These are phyloP conservation scores for Synodontis membranacea DNA, from an alignment of 2,113 vertebrate genomes.

Conservation along the genomic window DNA sequence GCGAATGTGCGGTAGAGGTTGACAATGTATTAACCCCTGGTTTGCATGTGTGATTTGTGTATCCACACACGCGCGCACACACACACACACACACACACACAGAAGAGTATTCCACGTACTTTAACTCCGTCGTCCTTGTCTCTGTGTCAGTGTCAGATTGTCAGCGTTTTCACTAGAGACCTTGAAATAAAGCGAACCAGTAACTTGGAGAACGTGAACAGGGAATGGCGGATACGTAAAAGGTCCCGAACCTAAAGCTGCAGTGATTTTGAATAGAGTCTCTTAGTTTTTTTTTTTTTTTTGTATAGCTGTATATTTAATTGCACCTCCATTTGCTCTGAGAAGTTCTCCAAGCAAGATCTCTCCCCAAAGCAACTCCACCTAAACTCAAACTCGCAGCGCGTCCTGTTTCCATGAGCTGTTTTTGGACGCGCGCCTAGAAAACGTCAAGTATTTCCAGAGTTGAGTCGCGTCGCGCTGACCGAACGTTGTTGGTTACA, in stretches of 20 bases:
- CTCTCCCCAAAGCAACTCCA: slow-evolving; percentile 11
- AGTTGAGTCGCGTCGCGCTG: neutral
- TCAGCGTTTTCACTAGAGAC: neutral
- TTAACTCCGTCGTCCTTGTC: neutral
- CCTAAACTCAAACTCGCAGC: neutral
- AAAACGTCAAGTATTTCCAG: slow-evolving; percentile 6
- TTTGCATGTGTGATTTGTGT: slow-evolving; percentile 23
- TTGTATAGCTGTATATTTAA: slow-evolving; percentile 8
- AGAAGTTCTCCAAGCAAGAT: neutral
- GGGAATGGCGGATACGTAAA: neutral
- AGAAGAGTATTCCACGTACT: neutral
- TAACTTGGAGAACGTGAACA: slow-evolving; percentile 13
- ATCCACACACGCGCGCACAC: neutral
- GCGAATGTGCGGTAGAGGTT: slow-evolving; percentile 5
- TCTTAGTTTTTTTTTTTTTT: no score
- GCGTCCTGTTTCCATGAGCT: slow-evolving; percentile 15
- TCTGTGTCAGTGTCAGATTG: neutral
- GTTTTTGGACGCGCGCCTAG: slow-evolving; percentile 26
- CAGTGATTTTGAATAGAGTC: neutral
- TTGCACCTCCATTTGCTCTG: neutral
- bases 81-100: neutral
- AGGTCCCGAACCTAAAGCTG: neutral
- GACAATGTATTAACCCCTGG: slow-evolving; percentile 9
- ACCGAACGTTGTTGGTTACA: neutral
- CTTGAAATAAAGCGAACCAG: neutral